A percentile compares a stretch with the other conserved stretches of the same genome.
phyloP scores from a whole-genome alignment of 2,113 vertebrate genomes.

The Marmota monax region DNA sequence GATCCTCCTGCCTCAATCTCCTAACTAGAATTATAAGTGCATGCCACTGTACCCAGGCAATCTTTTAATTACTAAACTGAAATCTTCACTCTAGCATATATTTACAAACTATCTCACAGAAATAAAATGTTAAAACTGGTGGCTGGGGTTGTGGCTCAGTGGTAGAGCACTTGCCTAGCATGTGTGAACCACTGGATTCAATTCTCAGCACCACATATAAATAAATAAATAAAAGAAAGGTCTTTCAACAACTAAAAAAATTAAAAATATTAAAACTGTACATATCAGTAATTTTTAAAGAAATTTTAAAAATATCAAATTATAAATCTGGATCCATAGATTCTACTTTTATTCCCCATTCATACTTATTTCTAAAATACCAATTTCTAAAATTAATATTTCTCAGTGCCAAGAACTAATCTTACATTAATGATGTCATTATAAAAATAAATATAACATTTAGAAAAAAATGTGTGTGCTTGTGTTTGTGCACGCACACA shows the following conservation, averaged over 20 bases:
- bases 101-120: neutral
- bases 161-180: no score
- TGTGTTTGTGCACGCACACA: neutral
- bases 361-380: slow-evolving; percentile 13
- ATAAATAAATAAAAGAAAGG: no score
- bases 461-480: neutral
- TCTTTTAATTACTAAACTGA: no score
- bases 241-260: no score
- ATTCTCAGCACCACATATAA: no score
- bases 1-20: no score
- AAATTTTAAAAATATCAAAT: neutral
- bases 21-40: no score
- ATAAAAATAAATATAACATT: neutral
- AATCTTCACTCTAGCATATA: neutral
- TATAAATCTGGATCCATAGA: neutral
- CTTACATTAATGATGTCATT: neutral
- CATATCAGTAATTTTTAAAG: slow-evolving; percentile 57
- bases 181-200: no score
- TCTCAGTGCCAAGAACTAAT: neutral
- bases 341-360: neutral
- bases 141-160: no score
- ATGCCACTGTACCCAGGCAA: no score
- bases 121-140: neutral
- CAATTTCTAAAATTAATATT: neutral
- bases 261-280: neutral